Evolutionary conservation across 2,113 vertebrate species (phyloP), one percentile per base, ranked within the genome.

Genomic region (Psittacula cyanocephala): DNA sequence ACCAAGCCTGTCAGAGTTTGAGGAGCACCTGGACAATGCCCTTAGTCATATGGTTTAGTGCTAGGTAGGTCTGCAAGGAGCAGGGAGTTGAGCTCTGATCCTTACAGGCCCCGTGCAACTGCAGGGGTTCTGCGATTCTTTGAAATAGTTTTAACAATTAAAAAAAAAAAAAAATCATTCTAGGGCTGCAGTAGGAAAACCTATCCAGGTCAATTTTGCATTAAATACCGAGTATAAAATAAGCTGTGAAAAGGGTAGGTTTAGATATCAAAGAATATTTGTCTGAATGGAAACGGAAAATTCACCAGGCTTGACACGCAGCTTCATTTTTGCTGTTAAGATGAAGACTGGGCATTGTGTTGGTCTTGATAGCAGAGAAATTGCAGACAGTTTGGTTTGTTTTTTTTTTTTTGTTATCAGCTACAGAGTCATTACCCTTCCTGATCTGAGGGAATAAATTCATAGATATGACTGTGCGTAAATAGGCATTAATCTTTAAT

Each of bases 291-390:
- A 64, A 80, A 24, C 8, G 17, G 68, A n/a, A 62, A 39, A 62
- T 12, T 12, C 16, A 11, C 0, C 0, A 33, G 47, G 14, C 17
- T 33, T 62, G 10, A 0, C 19, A 59, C 10, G 19, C 10, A 31
- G 4, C 23, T 41, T 62, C 2, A 2, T 15, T 70, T 88, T 60
- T 65, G 29, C 46, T 74, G 35, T 63, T 50, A 49, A 53, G 24
- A 20, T 69, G 49, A 75, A 62, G 31, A 8, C 19, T 44, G 31
- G 9, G 31, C 6, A 5, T 86, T 43, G 46, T 7, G 10, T 33
- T 81, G 27, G 19, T 19, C 43, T 47, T 44, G 57, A 17, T 68
- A 53, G 53, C 9, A 43, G 28, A 68, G 59, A 59, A 60, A 65
- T n/a, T 64, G 33, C 13, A 3, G 47, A 13, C 37, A 41, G 25